These are phyloP conservation scores for Ceratitis capitata DNA, from an alignment of 1,140 invertebrate species.

Conservation along the genomic window DNA sequence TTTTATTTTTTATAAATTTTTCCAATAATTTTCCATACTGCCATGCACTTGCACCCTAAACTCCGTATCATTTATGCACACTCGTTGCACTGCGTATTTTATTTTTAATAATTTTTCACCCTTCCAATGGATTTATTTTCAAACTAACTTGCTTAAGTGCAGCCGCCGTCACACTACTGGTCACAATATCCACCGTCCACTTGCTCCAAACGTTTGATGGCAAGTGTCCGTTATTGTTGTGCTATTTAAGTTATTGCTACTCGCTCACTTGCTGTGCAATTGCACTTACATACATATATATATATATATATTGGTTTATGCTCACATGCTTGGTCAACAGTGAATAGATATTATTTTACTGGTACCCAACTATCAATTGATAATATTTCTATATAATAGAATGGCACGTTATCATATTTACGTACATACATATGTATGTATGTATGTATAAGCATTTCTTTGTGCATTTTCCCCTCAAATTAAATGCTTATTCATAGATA, in stretches of 20 bases:
- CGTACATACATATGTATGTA: too few species aligned
- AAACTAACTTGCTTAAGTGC: neutral
- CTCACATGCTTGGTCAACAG: neutral
- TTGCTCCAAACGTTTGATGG: neutral
- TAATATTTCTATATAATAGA: too few species aligned
- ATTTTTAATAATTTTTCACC: neutral
- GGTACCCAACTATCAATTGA: too few species aligned
- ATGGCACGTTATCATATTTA: too few species aligned
- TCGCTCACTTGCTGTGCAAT: constrained; percentile 9
- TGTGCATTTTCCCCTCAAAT: too few species aligned
- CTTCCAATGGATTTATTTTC: neutral
- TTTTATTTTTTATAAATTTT: neutral
- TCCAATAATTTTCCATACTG: neutral
- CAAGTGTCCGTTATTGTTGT: constrained; percentile 29
- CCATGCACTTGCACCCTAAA: neutral
- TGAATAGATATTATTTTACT: too few species aligned
- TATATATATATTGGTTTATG: neutral
- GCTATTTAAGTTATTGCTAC: neutral
- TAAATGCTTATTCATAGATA: too few species aligned
- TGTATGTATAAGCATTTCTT: too few species aligned
- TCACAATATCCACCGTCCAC: too few species aligned
- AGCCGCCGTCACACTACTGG: neutral
- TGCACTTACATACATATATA: neutral
- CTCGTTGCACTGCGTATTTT: neutral
- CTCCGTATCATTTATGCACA: neutral